phyloP scores from a whole-genome alignment of 2,113 vertebrate species.

The Lipophrys pholis region DNA sequence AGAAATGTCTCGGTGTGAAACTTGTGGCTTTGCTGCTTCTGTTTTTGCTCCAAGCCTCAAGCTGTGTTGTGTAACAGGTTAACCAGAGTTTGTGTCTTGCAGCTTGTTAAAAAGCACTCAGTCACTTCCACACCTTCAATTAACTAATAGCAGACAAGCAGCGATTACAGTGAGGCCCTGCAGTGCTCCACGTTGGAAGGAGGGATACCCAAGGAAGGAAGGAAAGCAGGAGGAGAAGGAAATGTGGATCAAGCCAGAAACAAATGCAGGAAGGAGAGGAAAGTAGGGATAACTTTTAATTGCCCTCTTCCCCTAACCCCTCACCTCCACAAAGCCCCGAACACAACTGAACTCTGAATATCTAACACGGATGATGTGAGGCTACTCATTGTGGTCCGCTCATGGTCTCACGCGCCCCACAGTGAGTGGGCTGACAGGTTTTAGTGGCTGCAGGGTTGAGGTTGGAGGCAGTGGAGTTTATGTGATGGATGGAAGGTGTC shows the following conservation, averaged over 20 bases:
- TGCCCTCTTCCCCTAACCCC: not conserved
- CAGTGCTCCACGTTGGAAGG: too few relatives aligned
- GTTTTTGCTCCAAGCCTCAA: slow-evolving; percentile 13
- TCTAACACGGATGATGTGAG: too few relatives aligned
- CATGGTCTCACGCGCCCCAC: too few relatives aligned
- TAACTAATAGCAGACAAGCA: slow-evolving; percentile 49
- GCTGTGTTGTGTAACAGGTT: slow-evolving; percentile 22
- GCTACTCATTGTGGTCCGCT: too few relatives aligned
- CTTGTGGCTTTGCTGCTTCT: not conserved
- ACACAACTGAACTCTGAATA: too few relatives aligned
- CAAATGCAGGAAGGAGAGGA: not conserved
- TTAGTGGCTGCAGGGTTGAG: too few relatives aligned
- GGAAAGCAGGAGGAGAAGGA: not conserved
- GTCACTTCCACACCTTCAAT: slow-evolving; percentile 34
- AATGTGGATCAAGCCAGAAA: not conserved
- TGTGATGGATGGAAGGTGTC: too few relatives aligned
- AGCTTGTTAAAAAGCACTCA: slow-evolving; percentile 46
- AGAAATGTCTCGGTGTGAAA: not conserved
- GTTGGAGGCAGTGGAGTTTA: too few relatives aligned
- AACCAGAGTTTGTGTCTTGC: slow-evolving; percentile 31
- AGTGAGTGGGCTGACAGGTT: too few relatives aligned
- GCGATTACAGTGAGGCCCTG: slow-evolving; percentile 26
- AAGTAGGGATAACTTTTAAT: slow-evolving; percentile 4
- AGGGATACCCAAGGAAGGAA: not conserved
- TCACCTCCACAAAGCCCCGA: too few relatives aligned